Conservation (phyloP, 2,888 invertebrate genomes). For the Amiota mariae region DNA sequence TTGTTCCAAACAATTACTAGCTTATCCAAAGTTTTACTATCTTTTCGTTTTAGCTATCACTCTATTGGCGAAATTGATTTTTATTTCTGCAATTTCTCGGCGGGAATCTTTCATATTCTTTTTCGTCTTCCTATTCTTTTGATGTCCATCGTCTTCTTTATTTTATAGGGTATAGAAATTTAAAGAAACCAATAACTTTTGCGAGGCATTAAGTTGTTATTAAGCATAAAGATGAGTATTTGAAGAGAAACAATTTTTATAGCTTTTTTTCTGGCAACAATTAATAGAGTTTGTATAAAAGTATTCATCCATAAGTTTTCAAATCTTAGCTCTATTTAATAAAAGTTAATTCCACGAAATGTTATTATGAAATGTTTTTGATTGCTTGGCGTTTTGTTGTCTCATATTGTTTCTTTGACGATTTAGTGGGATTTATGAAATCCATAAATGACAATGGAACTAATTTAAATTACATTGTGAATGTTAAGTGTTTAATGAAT, state of each 20-base stretch:
- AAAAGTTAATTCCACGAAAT: background rate
- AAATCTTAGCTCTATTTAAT: background rate
- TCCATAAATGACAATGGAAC: background rate
- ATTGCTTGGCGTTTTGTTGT: background rate
- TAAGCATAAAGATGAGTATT: too few species aligned
- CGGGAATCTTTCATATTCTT: background rate
- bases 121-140: background rate
- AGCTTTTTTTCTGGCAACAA: background rate
- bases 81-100: too few species aligned
- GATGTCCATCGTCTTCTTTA: too few species aligned
- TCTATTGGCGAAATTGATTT: too few species aligned
- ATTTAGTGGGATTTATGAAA: background rate
- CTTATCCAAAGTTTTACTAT: too few species aligned
- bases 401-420: background rate
- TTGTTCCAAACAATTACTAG: too few species aligned
- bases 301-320: background rate
- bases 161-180: too few species aligned
- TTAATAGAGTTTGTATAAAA: background rate
- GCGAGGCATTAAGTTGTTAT: too few species aligned
- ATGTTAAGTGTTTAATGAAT: background rate
- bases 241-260: background rate
- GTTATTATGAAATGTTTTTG: constrained; percentile 2
- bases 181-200: too few species aligned
- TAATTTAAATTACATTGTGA: background rate
- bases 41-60: too few species aligned